These are phyloP conservation scores for Sesamia inferens DNA, from an alignment of 2,888 invertebrate genomes.

Conservation along the genomic window DNA sequence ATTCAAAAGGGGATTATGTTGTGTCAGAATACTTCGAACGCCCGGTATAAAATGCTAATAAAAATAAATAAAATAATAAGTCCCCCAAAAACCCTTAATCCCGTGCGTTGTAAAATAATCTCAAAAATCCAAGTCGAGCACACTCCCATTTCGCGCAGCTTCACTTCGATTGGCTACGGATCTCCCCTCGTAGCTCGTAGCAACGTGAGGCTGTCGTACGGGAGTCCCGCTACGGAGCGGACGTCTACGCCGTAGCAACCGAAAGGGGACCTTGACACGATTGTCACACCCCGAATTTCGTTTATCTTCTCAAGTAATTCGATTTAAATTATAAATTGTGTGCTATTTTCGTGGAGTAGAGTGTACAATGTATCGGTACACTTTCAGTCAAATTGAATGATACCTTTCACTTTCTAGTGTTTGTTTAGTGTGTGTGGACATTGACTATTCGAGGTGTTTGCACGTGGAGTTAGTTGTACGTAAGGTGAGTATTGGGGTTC, in stretches of 20 bases:
- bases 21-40: slow-evolving; percentile 18
- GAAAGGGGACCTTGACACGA: slow-evolving; percentile 83
- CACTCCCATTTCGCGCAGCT: slow-evolving; percentile 80
- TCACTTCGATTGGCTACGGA: slow-evolving; percentile 89
- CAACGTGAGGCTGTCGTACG: slow-evolving; percentile 88
- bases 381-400: slow-evolving; percentile 50
- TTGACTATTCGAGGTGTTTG: slow-evolving; percentile 67
- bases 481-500: slow-evolving; percentile 71
- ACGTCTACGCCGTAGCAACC: slow-evolving; percentile 83
- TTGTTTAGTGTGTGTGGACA: slow-evolving; percentile 74
- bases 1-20: slow-evolving; percentile 43
- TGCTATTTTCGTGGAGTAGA: slow-evolving; percentile 46
- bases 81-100: slow-evolving; percentile 60
- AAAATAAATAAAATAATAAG: slow-evolving; percentile 55
- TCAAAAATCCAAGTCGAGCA: slow-evolving; percentile 79
- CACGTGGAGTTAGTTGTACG: slow-evolving; percentile 69
- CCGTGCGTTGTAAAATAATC: slow-evolving; percentile 69
- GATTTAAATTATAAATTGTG: slow-evolving; percentile 60
- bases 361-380: slow-evolving; percentile 51
- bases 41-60: slow-evolving; percentile 42
- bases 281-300: slow-evolving; percentile 81
- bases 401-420: slow-evolving; percentile 64
- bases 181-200: slow-evolving; percentile 89
- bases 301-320: slow-evolving; percentile 59
- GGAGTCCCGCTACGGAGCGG: slow-evolving; percentile 86